Evolutionary conservation across 64 coral and sea anemone genomes (phyloP).

Genomic region (Actinia equina): DNA sequence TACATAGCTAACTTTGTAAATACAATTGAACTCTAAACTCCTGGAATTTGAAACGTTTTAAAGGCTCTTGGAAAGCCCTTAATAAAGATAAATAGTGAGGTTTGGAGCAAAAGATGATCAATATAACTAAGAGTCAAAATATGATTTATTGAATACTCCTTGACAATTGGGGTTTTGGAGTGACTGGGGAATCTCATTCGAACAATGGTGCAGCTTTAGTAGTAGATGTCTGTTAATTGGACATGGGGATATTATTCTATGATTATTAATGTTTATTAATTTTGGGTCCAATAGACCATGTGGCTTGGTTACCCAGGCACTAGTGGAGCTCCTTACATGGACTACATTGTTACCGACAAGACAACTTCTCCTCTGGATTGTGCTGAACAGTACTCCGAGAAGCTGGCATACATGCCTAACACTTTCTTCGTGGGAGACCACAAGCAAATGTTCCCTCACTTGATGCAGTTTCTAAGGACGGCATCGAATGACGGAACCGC

Average conservation of each 20-base stretch:
- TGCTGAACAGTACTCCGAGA: slow-evolving; percentile 90
- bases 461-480: slow-evolving; percentile 78
- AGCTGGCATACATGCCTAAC: slow-evolving; percentile 88
- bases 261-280: background rate
- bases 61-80: no score
- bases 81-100: no score
- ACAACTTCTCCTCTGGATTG: slow-evolving; percentile 81
- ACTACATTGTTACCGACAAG: slow-evolving; percentile 95
- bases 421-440: slow-evolving; percentile 99
- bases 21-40: no score
- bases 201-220: no score
- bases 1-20: no score
- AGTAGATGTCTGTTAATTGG: no score
- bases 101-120: no score
- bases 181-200: background rate
- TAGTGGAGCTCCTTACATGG: slow-evolving; percentile 98
- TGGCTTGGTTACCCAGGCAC: slow-evolving; percentile 98
- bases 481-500: slow-evolving; percentile 45
- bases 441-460: slow-evolving; percentile 98
- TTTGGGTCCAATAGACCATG: slow-evolving; percentile 65
- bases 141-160: background rate
- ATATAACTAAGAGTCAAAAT: background rate
- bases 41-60: no score
- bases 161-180: no score
- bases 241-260: no score